A percentile compares a stretch with the other conserved stretches of the same genome.
phyloP scores from a whole-genome alignment of 2,797 vertebrate genomes.

The Amniataba percoides region DNA sequence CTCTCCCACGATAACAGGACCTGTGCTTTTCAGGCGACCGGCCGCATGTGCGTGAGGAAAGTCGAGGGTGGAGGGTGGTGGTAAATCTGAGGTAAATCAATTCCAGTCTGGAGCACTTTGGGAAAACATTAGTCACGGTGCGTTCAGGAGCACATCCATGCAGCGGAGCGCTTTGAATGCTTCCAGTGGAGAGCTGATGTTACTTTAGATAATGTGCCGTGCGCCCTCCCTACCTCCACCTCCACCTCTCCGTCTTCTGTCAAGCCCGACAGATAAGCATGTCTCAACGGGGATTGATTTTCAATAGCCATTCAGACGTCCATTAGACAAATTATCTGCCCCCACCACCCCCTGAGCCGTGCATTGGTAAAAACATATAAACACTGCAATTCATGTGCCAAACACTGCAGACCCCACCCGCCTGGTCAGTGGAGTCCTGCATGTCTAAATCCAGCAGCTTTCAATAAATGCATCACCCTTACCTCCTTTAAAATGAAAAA shows the following conservation, averaged over 20 bases:
- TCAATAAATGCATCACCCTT: neutral
- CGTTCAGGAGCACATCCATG: constrained; percentile 48
- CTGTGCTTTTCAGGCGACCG: neutral
- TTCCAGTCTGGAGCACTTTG: constrained; percentile 43
- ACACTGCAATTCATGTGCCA: constrained; percentile 12
- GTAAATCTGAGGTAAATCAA: constrained; percentile 30
- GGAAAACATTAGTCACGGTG: constrained; percentile 61
- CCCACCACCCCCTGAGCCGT: neutral
- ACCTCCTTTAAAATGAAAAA: neutral
- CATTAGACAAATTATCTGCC: constrained; percentile 75
- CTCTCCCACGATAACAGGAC: constrained; percentile 16
- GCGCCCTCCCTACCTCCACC: constrained; percentile 22
- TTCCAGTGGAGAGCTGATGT: constrained; percentile 58
- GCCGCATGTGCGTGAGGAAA: neutral
- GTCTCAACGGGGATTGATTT: constrained; percentile 72
- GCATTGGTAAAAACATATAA: constrained; percentile 30
- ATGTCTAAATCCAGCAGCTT: neutral
- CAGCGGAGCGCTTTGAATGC: constrained; percentile 41
- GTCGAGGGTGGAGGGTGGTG: neutral
- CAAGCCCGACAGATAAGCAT: constrained; percentile 60
- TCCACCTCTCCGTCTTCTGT: neutral
- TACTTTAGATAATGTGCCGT: constrained; percentile 68
- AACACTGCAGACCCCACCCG: constrained; percentile 62
- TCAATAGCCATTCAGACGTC: constrained; percentile 56
- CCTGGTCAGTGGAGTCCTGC: neutral